Evolutionary conservation across 30 jellyfish, hydroid and myxozoan genomes (phyloP).

Genomic region (Turritopsis dohrnii): DNA sequence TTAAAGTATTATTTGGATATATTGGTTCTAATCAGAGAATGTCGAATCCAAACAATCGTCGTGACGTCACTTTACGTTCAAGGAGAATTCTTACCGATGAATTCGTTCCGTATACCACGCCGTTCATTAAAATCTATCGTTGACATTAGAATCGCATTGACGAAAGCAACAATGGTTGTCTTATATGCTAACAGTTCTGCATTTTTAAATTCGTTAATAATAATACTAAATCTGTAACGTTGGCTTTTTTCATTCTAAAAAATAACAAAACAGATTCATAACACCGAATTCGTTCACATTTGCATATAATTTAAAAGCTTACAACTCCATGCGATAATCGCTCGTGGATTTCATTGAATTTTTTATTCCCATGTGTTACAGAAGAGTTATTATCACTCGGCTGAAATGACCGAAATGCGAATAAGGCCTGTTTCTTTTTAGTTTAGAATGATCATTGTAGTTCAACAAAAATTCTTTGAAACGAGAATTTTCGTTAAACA

Average conservation of each 20-base stretch:
- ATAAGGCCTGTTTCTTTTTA: not conserved
- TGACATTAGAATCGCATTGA: slow-evolving; percentile 59
- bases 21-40: too few relatives aligned
- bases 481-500: too few relatives aligned
- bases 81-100: slow-evolving; percentile 56
- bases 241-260: slow-evolving; percentile 61
- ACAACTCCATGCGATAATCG: not conserved
- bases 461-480: too few relatives aligned
- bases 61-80: not conserved
- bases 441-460: not conserved
- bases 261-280: not conserved
- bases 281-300: not conserved
- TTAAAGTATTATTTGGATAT: too few relatives aligned
- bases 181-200: slow-evolving; percentile 77
- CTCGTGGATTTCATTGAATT: not conserved
- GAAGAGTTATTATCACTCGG: not conserved
- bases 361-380: not conserved
- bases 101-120: slow-evolving; percentile 74
- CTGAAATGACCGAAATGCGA: not conserved
- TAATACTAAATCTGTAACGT: slow-evolving; percentile 82
- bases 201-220: slow-evolving; percentile 64
- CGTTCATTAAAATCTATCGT: slow-evolving; percentile 62
- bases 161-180: slow-evolving; percentile 71
- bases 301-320: not conserved
- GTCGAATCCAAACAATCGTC: too few relatives aligned